Conservation (phyloP, 2,113 vertebrate genomes). For the Pundamilia nyererei region DNA sequence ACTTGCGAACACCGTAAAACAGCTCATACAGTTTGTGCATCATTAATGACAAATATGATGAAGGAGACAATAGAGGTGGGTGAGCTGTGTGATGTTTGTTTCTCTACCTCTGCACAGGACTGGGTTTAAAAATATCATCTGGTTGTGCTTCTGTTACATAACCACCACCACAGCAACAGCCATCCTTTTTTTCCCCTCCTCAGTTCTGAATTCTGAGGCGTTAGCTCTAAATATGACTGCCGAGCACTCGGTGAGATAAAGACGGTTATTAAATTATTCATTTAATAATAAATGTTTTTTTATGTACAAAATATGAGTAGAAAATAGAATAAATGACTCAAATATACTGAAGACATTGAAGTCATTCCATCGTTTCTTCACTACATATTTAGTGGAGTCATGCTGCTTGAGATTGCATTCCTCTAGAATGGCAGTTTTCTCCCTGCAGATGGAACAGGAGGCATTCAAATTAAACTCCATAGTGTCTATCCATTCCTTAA, state of each 20-base stretch:
- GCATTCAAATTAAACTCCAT: neutral
- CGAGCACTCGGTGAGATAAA: neutral
- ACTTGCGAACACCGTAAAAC: neutral
- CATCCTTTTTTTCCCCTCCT: neutral
- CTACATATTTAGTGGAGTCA: neutral
- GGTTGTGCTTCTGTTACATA: neutral
- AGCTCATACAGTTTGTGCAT: neutral
- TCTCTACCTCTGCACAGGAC: neutral
- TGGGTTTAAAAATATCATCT: slow-evolving; percentile 15
- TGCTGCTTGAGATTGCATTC: neutral
- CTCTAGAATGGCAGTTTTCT: neutral
- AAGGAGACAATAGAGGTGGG: neutral
- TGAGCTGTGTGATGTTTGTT: slow-evolving; percentile 1
- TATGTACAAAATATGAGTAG: neutral
- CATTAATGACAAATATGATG: neutral
- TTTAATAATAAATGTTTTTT: neutral
- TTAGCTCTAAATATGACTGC: neutral
- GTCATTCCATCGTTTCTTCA: neutral
- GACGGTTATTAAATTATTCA: neutral
- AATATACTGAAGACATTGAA: neutral
- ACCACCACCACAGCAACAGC: neutral
- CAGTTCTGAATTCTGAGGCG: neutral
- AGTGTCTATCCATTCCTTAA: neutral
- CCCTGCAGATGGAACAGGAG: neutral
- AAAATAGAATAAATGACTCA: neutral